Evolutionary conservation across 2,888 invertebrate species (phyloP).

Genomic region (Eretmocerus hayati): DNA sequence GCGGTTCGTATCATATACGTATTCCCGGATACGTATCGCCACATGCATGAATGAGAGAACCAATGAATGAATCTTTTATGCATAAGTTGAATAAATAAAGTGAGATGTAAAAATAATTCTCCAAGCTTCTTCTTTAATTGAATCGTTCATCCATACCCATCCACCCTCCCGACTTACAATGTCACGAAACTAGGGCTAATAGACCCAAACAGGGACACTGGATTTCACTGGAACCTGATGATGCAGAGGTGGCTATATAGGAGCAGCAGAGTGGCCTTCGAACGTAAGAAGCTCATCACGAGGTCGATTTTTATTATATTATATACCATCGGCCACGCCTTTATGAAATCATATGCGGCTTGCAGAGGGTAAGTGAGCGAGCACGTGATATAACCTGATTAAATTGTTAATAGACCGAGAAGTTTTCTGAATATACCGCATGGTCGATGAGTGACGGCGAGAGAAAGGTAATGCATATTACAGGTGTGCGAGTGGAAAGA

Average conservation of each 20-base stretch:
- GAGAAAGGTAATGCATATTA: no score
- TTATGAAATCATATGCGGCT: conserved; percentile 10
- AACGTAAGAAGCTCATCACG: no score
- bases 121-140: not conserved
- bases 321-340: no score
- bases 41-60: not conserved
- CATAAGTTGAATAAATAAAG: conserved; percentile 15
- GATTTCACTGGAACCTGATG: no score
- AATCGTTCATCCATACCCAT: conserved; percentile 3
- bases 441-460: conserved; percentile 1
- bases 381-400: conserved; percentile 13
- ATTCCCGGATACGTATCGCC: no score
- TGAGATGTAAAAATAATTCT: conserved; percentile 5
- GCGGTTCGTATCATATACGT: no score
- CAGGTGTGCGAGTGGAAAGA: not conserved
- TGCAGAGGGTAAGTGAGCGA: conserved; percentile 17
- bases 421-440: not conserved
- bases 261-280: not conserved
- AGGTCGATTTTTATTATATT: conserved; percentile 15
- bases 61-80: conserved; percentile 18
- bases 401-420: conserved; percentile 14
- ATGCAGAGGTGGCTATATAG: not conserved
- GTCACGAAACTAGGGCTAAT: no score
- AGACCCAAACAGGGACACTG: no score
- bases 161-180: not conserved